These are phyloP conservation scores for Pristionchus exspectatus DNA, from an alignment of 2,888 invertebrate genomes.

Conservation along the genomic window DNA sequence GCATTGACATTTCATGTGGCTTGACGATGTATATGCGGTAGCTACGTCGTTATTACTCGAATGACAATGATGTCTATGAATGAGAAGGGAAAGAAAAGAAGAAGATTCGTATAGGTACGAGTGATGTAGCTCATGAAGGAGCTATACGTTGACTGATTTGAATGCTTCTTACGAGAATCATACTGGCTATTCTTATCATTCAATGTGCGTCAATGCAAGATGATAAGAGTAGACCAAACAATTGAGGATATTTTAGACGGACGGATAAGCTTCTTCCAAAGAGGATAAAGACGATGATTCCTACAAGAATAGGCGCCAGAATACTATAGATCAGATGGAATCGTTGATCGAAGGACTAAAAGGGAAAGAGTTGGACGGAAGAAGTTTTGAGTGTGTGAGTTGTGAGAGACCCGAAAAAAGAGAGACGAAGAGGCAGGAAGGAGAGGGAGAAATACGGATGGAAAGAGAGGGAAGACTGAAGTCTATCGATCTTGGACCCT, in stretches of 20 bases:
- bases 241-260: background rate
- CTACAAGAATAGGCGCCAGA: background rate
- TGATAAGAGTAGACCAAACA: conserved; percentile 34
- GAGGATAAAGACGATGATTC: conserved; percentile 22
- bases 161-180: background rate
- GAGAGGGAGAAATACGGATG: conserved; percentile 26
- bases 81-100: background rate
- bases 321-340: background rate
- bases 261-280: conserved; percentile 12
- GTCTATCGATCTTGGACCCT: conserved; percentile 46
- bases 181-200: conserved; percentile 9
- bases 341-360: background rate
- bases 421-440: conserved; percentile 6
- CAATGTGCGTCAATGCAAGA: conserved; percentile 33
- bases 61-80: conserved; percentile 19
- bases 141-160: background rate
- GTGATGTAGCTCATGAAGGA: background rate
- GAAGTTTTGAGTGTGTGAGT: conserved; percentile 35
- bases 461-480: conserved; percentile 51
- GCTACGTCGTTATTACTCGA: conserved; percentile 4
- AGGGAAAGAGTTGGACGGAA: background rate
- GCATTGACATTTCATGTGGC: background rate
- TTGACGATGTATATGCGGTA: background rate
- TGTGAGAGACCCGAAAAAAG: background rate
- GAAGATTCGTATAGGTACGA: background rate